Evolutionary conservation across 2,797 vertebrate genomes (phyloP).

Genomic region (Ctenopoma kingsleyae): DNA sequence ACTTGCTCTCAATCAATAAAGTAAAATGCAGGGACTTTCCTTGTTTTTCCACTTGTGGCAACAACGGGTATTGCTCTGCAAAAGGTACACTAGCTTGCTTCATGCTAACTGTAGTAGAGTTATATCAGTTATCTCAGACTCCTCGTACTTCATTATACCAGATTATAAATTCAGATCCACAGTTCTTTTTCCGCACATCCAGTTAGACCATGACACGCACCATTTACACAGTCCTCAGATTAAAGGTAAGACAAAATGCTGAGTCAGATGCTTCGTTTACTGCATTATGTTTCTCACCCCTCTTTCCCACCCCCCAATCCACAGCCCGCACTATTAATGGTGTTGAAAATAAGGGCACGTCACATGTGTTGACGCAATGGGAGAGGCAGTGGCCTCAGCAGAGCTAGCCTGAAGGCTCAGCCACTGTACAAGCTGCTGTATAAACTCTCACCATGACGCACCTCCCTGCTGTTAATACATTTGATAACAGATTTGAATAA

Average conservation of each 20-base stretch:
- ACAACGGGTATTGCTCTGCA: neutral
- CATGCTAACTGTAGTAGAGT: neutral
- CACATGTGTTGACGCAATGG: slow-evolving; percentile 61
- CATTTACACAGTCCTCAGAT: slow-evolving; percentile 38
- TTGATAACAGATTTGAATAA: slow-evolving; percentile 21
- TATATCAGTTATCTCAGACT: neutral
- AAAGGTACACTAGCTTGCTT: neutral
- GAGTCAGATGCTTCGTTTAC: slow-evolving; percentile 63
- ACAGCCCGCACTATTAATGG: slow-evolving; percentile 66
- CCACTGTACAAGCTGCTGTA: slow-evolving; percentile 46
- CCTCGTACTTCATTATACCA: neutral
- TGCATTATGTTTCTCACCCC: slow-evolving; percentile 45
- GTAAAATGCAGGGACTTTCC: neutral
- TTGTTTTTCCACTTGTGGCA: neutral
- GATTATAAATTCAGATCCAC: slow-evolving; percentile 1
- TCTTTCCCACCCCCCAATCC: neutral
- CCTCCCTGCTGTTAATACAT: slow-evolving; percentile 13
- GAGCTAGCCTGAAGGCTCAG: slow-evolving; percentile 40
- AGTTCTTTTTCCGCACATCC: slow-evolving; percentile 32
- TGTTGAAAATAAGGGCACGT: slow-evolving; percentile 75
- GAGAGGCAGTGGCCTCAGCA: slow-evolving; percentile 45
- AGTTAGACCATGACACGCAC: slow-evolving; percentile 22
- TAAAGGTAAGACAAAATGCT: slow-evolving; percentile 61
- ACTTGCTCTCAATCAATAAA: slow-evolving; percentile 5
- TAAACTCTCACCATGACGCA: slow-evolving; percentile 21